These are phyloP conservation scores for Eutolmus rufibarbis DNA, from an alignment of 2,888 invertebrate species.

Conservation along the genomic window DNA sequence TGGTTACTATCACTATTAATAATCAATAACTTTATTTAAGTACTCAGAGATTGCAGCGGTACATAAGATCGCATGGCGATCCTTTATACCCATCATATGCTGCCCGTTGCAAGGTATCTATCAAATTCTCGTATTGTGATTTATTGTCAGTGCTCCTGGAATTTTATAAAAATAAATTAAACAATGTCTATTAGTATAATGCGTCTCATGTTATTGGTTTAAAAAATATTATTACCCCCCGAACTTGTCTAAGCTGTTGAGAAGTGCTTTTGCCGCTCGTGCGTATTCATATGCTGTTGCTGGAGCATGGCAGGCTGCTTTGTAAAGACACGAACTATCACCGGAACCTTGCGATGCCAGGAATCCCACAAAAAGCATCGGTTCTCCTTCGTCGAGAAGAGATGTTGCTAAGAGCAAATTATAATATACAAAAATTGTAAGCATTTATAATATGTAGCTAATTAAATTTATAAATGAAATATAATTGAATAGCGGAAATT, in stretches of 20 bases:
- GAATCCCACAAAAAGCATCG: slow-evolving; percentile 63
- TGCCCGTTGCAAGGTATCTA: slow-evolving; percentile 72
- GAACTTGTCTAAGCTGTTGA: slow-evolving; percentile 75
- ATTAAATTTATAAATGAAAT: no score
- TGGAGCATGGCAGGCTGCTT: slow-evolving; percentile 79
- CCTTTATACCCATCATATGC: slow-evolving; percentile 71
- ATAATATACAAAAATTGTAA: neutral
- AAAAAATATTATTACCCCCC: slow-evolving; percentile 59
- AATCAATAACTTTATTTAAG: neutral
- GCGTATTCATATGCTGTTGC: slow-evolving; percentile 76
- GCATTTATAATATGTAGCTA: neutral
- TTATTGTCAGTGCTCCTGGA: slow-evolving; percentile 57
- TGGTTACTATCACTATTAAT: neutral
- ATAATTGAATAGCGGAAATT: no score
- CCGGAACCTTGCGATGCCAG: slow-evolving; percentile 78
- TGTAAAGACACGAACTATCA: slow-evolving; percentile 76
- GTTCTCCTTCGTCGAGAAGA: slow-evolving; percentile 73
- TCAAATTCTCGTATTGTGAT: slow-evolving; percentile 70
- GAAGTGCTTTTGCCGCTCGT: slow-evolving; percentile 77
- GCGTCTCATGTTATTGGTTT: neutral
- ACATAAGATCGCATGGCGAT: slow-evolving; percentile 67
- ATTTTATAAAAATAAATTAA: slow-evolving; percentile 26
- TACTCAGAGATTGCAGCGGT: slow-evolving; percentile 61
- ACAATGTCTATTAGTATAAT: neutral
- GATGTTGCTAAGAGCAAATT: slow-evolving; percentile 37